Evolutionary conservation across 2,797 vertebrate genomes (phyloP).

Genomic region (Hylomyscus alleni): DNA sequence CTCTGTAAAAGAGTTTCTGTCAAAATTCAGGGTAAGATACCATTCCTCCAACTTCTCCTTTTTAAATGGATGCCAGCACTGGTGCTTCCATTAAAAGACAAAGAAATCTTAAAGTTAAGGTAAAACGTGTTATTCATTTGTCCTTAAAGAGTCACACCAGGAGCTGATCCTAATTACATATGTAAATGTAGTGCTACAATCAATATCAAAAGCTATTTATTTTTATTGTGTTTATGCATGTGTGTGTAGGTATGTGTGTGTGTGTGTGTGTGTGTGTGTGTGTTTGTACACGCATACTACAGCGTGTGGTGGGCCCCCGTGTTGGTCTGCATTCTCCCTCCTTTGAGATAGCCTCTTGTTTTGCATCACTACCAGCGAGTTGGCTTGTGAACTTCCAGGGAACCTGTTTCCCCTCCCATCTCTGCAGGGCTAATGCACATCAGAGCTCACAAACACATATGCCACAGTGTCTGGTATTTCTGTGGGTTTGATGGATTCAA

Average conservation of each 20-base stretch:
- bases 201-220: neutral
- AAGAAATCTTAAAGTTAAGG: neutral
- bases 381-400: neutral
- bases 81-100: neutral
- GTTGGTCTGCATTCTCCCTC: neutral
- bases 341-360: neutral
- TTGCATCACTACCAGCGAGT: neutral
- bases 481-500: neutral
- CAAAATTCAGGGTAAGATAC: slow-evolving; percentile 23
- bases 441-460: neutral
- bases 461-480: neutral
- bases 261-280: neutral
- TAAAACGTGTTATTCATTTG: neutral
- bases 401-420: neutral
- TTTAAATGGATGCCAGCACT: neutral
- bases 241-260: neutral
- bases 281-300: neutral
- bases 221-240: neutral
- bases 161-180: neutral
- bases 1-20: neutral
- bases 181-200: neutral
- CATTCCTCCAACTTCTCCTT: neutral
- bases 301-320: neutral
- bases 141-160: neutral
- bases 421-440: neutral